phyloP scores from a whole-genome alignment of 2,797 vertebrate species.

The Aphelocoma californica region DNA sequence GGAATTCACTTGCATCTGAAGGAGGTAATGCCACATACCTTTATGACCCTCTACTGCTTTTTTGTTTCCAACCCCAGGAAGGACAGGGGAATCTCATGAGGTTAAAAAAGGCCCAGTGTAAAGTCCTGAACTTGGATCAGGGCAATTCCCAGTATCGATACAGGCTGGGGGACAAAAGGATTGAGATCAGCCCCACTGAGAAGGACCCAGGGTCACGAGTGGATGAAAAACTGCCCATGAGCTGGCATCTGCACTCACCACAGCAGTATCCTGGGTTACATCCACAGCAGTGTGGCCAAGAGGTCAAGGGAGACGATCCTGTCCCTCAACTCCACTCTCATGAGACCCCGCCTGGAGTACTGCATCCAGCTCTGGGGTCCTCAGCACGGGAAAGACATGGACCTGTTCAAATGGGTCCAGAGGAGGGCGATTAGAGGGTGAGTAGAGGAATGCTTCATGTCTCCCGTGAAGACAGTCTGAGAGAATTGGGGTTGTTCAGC shows the following conservation, averaged over 20 bases:
- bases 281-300: background rate
- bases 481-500: background rate
- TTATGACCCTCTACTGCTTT: background rate
- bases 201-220: background rate
- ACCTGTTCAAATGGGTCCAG: background rate
- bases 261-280: background rate
- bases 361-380: background rate
- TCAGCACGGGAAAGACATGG: background rate
- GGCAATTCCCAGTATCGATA: background rate
- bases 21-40: background rate
- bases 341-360: background rate
- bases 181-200: background rate
- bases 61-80: background rate
- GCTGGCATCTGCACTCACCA: rapidly evolving
- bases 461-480: background rate
- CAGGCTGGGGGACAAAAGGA: background rate
- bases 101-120: background rate
- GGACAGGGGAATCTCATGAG: background rate
- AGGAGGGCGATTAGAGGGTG: rapidly evolving
- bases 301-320: background rate
- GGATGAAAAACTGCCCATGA: background rate
- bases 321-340: no score
- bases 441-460: background rate
- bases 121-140: background rate
- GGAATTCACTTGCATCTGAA: background rate